Evolutionary conservation across 2,888 invertebrate genomes (phyloP), one percentile per base, ranked within the genome.

Genomic region (Ferdinandea cuprea): DNA sequence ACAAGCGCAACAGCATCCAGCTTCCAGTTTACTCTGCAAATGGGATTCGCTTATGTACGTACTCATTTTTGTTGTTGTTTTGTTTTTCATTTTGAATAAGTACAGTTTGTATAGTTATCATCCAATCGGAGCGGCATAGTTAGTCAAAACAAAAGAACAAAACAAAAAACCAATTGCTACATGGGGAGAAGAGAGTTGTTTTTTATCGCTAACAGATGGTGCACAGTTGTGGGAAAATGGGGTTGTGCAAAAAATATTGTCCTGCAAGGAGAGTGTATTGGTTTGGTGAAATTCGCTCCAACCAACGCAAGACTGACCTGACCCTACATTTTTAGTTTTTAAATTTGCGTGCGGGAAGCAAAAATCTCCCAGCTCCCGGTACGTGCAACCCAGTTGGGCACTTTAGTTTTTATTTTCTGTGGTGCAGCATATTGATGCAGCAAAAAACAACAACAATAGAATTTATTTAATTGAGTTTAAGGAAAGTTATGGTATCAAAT

Each of bases 121-220:
- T 59, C 28, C 46, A 37, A 1, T 44, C 13, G 17, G 4, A 25
- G 56, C 19, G 71, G 40, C 48, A 59, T 28, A 71, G 40, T 40
- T 50, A 40, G 19, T 50, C 21, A 30, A 46, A 65, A n/a, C n/a
- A n/a, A n/a, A n/a, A n/a, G n/a, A n/a, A n/a, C n/a, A n/a, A n/a
- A n/a, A n/a, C n/a, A n/a, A n/a, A n/a, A n/a, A 40, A 65, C 48
- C 25, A 58, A 69, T 48, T 48, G 48, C 40, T 28, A 11, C 15
- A 8, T 42, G 58, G 37, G 71, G n/a, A n/a, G n/a, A n/a, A n/a
- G n/a, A 32, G 59, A 48, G 13, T 3, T 50, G 40, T 40, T 17
- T 40, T 17, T 50, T 59, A 71, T 71, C 59, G 59, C 21, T 8
- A 59, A 42, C 71, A 71, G 50, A 59, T 71, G 71, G 19, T 32